phyloP scores from a whole-genome alignment of 1,140 invertebrate species.

The Dryas iulia region DNA sequence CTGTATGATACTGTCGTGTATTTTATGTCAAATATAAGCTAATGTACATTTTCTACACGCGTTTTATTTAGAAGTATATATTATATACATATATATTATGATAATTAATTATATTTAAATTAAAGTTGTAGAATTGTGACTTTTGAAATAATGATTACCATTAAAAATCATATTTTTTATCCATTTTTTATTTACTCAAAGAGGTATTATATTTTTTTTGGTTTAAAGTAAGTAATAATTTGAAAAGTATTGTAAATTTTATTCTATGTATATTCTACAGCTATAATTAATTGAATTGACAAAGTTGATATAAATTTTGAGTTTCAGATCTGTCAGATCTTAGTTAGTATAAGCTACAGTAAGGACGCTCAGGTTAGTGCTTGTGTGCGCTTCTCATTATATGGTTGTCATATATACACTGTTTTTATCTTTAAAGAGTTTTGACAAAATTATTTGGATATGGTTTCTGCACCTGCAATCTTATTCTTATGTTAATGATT shows the following conservation, averaged over 20 bases:
- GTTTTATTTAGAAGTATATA: conserved; percentile 58
- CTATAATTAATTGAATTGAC: not conserved
- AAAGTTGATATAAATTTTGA: conserved; percentile 2
- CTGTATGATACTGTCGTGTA: conserved; percentile 57
- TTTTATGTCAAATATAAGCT: conserved; percentile 74
- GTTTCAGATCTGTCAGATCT: conserved; percentile 1
- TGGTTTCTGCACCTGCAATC: too few relatives aligned
- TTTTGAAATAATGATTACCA: too few relatives aligned
- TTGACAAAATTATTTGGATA: not conserved
- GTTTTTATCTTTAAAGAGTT: not conserved
- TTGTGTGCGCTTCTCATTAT: not conserved
- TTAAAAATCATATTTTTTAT: too few relatives aligned
- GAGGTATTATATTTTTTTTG: too few relatives aligned
- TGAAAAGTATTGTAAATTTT: not conserved
- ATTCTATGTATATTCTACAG: not conserved
- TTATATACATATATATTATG: too few relatives aligned
- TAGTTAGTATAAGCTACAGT: conserved; percentile 8
- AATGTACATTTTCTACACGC: conserved; percentile 64
- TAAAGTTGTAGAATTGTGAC: too few relatives aligned
- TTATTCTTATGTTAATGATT: too few relatives aligned
- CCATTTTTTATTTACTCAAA: too few relatives aligned
- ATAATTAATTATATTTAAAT: not conserved
- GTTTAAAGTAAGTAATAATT: too few relatives aligned
- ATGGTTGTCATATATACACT: not conserved
- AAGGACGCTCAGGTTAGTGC: conserved; percentile 9